Evolutionary conservation across 2,888 invertebrate species (phyloP).

Genomic region (Steromphala cineraria): DNA sequence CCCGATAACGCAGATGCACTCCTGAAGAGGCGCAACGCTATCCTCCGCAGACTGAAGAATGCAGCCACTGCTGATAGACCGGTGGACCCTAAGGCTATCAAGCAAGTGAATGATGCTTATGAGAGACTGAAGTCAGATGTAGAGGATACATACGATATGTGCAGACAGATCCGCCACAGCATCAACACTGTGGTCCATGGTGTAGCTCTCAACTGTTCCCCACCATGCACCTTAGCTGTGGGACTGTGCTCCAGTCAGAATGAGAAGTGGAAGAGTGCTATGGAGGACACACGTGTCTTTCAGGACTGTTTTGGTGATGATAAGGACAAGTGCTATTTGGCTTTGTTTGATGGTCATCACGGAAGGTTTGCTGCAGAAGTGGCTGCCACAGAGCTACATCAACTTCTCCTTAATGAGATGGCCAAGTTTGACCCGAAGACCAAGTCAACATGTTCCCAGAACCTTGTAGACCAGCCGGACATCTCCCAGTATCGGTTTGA

Average conservation of each 20-base stretch:
- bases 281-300: conserved; percentile 71
- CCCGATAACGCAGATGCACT: conserved; percentile 58
- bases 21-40: conserved; percentile 55
- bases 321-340: conserved; percentile 67
- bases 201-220: conserved; percentile 61
- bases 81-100: conserved; percentile 40
- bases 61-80: conserved; percentile 47
- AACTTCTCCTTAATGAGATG: conserved; percentile 68
- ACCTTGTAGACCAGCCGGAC: conserved; percentile 50
- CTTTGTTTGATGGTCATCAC: conserved; percentile 72
- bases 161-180: conserved; percentile 56
- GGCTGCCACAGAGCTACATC: conserved; percentile 69
- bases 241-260: conserved; percentile 66
- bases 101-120: conserved; percentile 65
- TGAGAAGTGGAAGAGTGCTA: conserved; percentile 67
- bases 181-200: conserved; percentile 60
- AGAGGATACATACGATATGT: conserved; percentile 65
- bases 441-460: conserved; percentile 56
- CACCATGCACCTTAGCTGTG: conserved; percentile 57
- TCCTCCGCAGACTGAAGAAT: conserved; percentile 55
- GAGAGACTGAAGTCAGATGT: conserved; percentile 69
- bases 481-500: conserved; percentile 55
- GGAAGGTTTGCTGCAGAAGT: conserved; percentile 70
- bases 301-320: conserved; percentile 72
- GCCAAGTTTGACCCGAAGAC: conserved; percentile 69